Conservation (phyloP, 2,113 vertebrate genomes). For the Cyprinus carpio region DNA sequence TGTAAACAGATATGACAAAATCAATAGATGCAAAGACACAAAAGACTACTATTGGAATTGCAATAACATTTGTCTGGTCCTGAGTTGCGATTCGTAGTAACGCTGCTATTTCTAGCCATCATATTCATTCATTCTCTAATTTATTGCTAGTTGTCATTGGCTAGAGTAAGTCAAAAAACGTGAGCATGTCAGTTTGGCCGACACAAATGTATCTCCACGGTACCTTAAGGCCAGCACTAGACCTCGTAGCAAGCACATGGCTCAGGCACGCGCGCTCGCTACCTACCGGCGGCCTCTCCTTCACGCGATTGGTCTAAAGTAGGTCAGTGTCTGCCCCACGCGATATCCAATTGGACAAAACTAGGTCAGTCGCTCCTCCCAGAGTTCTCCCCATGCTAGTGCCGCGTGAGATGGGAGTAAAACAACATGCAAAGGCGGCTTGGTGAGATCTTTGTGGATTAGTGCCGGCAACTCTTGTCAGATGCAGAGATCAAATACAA, state of each 20-base stretch:
- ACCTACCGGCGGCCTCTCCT: slow-evolving; percentile 66
- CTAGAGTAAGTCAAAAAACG: slow-evolving; percentile 44
- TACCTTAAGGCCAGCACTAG: slow-evolving; percentile 56
- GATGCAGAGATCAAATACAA: slow-evolving; percentile 53
- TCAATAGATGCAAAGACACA: neutral
- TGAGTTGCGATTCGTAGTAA: neutral
- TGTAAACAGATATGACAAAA: neutral
- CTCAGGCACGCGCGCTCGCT: slow-evolving; percentile 71
- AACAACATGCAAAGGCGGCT: slow-evolving; percentile 48
- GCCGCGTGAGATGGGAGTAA: slow-evolving; percentile 74
- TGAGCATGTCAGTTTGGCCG: slow-evolving; percentile 55
- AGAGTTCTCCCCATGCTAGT: slow-evolving; percentile 69
- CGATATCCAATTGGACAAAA: slow-evolving; percentile 69
- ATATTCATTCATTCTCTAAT: neutral
- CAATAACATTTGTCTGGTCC: neutral
- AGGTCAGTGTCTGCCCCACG: slow-evolving; percentile 70
- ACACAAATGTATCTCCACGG: slow-evolving; percentile 41
- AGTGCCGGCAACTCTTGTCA: slow-evolving; percentile 46
- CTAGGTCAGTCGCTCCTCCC: slow-evolving; percentile 77
- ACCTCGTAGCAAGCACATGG: slow-evolving; percentile 70
- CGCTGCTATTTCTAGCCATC: neutral
- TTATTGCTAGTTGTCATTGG: neutral
- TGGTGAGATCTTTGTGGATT: slow-evolving; percentile 56
- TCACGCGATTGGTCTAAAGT: slow-evolving; percentile 73
- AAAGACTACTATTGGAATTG: neutral